phyloP scores from a whole-genome alignment of 2,888 invertebrate genomes.

The Oligia latruncula region DNA sequence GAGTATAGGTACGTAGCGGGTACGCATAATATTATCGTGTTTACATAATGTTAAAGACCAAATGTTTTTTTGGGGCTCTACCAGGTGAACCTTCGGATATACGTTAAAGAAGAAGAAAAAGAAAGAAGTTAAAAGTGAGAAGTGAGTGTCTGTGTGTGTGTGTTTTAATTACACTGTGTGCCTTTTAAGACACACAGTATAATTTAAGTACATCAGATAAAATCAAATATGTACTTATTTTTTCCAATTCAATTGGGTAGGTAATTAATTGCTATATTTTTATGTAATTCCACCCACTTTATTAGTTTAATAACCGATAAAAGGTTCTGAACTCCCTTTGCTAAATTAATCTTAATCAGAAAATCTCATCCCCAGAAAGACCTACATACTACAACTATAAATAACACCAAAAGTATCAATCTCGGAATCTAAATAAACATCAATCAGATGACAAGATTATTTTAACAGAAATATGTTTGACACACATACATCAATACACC shows the following conservation, averaged over 20 bases:
- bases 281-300: not conserved
- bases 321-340: not conserved
- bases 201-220: not conserved
- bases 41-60: not conserved
- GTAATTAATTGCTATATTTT: not conserved
- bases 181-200: no score
- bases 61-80: not conserved
- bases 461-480: constrained; percentile 43
- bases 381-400: not conserved
- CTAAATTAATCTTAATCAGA: no score
- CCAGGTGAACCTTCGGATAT: not conserved
- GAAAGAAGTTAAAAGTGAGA: no score
- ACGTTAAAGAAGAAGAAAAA: not conserved
- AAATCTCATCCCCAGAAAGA: not conserved
- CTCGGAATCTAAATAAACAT: constrained; percentile 39
- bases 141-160: no score
- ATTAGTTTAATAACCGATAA: not conserved
- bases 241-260: not conserved
- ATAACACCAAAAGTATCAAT: not conserved
- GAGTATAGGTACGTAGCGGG: not conserved
- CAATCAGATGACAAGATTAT: constrained; percentile 56
- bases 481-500: constrained; percentile 53
- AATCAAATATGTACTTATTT: not conserved
- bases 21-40: not conserved
- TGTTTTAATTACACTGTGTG: no score